phyloP scores from a whole-genome alignment of 2,888 invertebrate species.

The Ctena decussata region DNA sequence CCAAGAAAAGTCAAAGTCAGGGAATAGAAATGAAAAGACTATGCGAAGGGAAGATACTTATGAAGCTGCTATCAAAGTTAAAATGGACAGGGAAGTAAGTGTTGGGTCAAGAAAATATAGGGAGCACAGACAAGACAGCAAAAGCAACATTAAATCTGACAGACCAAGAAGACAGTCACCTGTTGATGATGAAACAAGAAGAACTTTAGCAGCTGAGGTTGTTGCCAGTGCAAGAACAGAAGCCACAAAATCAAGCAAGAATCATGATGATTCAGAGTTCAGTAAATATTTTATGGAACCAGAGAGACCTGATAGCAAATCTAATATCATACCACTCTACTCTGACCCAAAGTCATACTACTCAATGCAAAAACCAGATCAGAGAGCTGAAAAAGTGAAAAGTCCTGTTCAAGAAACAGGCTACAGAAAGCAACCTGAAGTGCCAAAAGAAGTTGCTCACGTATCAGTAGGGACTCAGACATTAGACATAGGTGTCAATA shows the following conservation, averaged over 20 bases:
- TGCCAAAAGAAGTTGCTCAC: not conserved
- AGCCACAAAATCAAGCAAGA: not conserved
- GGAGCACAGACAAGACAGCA: not conserved
- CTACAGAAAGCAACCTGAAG: not conserved
- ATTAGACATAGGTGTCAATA: not conserved
- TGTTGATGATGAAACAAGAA: slow-evolving; percentile 27
- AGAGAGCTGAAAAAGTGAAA: slow-evolving; percentile 47
- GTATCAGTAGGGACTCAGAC: not conserved
- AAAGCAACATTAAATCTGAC: not conserved
- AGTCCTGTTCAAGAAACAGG: slow-evolving; percentile 46
- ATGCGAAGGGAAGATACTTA: not conserved
- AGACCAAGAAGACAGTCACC: slow-evolving; percentile 15
- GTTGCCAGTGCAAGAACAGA: slow-evolving; percentile 20
- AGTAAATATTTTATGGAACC: slow-evolving; percentile 61
- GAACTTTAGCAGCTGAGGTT: not conserved
- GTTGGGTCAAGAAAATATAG: not conserved
- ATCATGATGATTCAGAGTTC: slow-evolving; percentile 36
- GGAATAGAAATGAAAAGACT: not conserved
- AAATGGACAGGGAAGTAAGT: not conserved
- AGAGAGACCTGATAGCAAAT: slow-evolving; percentile 38
- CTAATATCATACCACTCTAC: slow-evolving; percentile 46
- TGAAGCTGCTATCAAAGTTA: slow-evolving; percentile 1
- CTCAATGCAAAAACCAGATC: slow-evolving; percentile 47
- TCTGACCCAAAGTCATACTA: slow-evolving; percentile 45
- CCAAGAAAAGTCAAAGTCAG: not conserved